Evolutionary conservation across 2,888 invertebrate species (phyloP).

Genomic region (Epiblema foenella): DNA sequence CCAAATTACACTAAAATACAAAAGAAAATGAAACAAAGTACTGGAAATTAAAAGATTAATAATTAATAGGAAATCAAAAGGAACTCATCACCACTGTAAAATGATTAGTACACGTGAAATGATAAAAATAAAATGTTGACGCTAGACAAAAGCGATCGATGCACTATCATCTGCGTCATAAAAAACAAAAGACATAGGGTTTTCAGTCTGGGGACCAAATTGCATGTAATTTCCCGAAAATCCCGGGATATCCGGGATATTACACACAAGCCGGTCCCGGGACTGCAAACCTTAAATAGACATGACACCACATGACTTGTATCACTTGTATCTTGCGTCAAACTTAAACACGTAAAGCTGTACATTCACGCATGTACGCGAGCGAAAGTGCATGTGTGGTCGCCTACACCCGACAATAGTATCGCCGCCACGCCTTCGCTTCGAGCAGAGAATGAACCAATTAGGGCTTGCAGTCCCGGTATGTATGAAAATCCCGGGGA

Average conservation of each 20-base stretch:
- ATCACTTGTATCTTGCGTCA: conserved; percentile 39
- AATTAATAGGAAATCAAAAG: conserved; percentile 31
- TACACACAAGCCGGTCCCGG: no score
- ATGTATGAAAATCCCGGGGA: no score
- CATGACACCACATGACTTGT: conserved; percentile 24
- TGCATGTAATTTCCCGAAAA: no score
- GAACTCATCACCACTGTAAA: conserved; percentile 41
- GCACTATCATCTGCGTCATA: conserved; percentile 40
- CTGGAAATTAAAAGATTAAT: conserved; percentile 30
- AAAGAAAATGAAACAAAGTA: conserved; percentile 17
- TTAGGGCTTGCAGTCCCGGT: conserved; percentile 37
- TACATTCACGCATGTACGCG: conserved; percentile 61
- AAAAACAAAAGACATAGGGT: not conserved
- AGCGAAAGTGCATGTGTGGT: conserved; percentile 82
- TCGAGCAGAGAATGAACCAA: conserved; percentile 44
- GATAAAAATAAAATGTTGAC: conserved; percentile 32
- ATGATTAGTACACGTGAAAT: conserved; percentile 32
- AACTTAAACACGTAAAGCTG: conserved; percentile 40
- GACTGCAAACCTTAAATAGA: not conserved
- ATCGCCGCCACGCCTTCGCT: conserved; percentile 54
- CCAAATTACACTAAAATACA: conserved; percentile 24
- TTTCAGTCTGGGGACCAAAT: no score
- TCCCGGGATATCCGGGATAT: no score
- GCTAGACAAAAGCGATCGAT: conserved; percentile 42
- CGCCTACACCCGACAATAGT: conserved; percentile 68